phyloP scores from a whole-genome alignment of 2,113 vertebrate genomes.

The Dicentrarchus labrax region DNA sequence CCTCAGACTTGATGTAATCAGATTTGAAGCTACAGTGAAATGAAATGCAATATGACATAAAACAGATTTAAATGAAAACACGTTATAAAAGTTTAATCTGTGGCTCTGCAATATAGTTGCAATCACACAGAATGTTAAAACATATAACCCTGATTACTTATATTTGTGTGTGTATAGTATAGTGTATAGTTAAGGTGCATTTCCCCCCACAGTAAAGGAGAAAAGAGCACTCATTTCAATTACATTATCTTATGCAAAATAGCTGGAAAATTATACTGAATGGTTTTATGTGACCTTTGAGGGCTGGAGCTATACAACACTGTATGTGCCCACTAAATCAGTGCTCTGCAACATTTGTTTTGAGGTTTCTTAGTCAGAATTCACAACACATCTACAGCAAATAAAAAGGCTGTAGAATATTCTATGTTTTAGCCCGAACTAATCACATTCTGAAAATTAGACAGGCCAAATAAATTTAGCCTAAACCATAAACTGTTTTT shows the following conservation, averaged over 20 bases:
- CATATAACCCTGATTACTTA: not conserved
- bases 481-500: slow-evolving; percentile 11
- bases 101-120: not conserved
- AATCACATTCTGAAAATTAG: slow-evolving; percentile 36
- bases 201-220: not conserved
- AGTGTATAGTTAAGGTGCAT: not conserved
- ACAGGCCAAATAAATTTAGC: slow-evolving; percentile 41
- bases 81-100: not conserved
- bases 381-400: not conserved
- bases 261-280: slow-evolving; percentile 21
- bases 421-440: not conserved
- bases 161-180: not conserved
- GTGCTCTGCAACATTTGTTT: not conserved
- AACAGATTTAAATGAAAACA: slow-evolving; percentile 6
- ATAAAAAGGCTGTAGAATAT: not conserved
- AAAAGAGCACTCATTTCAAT: slow-evolving; percentile 3
- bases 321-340: not conserved
- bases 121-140: slow-evolving; percentile 1
- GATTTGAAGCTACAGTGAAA: slow-evolving; percentile 25
- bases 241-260: slow-evolving; percentile 15
- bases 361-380: not conserved
- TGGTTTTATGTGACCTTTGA: slow-evolving; percentile 29
- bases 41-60: slow-evolving; percentile 28
- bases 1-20: slow-evolving; percentile 31
- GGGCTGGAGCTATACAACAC: not conserved